Base-by-base conservation (phyloP, 53 echinoderm and acorn worm genomes). In the Holothuria scabra region DNA sequence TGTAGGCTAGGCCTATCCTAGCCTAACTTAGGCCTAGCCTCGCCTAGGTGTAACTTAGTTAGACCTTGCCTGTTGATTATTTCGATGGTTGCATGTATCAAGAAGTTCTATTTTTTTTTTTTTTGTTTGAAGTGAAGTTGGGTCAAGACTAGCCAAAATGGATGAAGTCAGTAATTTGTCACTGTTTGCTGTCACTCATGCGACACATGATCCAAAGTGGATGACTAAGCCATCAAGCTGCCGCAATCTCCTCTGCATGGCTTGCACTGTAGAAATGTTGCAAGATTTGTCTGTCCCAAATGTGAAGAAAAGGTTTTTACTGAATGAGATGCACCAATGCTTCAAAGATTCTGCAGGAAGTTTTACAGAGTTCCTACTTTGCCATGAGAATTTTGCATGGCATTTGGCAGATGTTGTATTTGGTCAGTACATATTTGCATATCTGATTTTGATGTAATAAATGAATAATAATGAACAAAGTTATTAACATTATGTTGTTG, bases 221-320 rank as follows among this genome's bases (percentile, higher is more conserved):
- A 84, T 83, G 32, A 41, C 94, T 18, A 71, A 81, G 16, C 89
- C 87, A 24, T 34, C 82, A 34, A 82, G 91, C 8, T 61, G 64
- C 28, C 78, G 83, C 16, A 62, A 85, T 20, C 59, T 93, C 13
- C 67, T 94, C 64, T 97, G 97, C 70, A 66, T 97, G 8, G 88
- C 88, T 22, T 97, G 97, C 71, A 80, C 76, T 30, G 58, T 81
- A 38, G 97, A 97, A 46, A 87, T 81, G 30, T 70, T 97, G 18
- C 92, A 94, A 56, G 90, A 90, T 48, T 56, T 48, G 25, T 90
- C 88, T 12, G 84, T 82, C 8, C 88, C 92, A 22, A 21, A 81
- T 16, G 67, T 94, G 44, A 94, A 74, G 87, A 92, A 97, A 84
- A 94, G 89, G 85, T 88, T 89, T 84, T 71, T 93, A 6, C 87